Evolutionary conservation across 2,113 vertebrate species (phyloP).

Genomic region (Myanophis thanlyinensis): DNA sequence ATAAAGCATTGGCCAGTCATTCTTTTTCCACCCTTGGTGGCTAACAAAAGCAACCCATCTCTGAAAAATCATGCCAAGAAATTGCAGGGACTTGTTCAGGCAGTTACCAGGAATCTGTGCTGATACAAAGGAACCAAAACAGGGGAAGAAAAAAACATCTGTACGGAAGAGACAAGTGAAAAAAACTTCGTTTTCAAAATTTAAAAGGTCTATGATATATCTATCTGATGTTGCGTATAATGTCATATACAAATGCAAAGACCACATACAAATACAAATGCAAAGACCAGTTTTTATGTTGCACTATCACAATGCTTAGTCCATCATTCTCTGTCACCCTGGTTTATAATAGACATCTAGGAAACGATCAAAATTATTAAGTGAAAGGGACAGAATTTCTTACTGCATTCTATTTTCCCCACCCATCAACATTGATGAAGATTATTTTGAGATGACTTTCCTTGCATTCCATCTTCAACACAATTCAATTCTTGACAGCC

Average conservation of each 20-base stretch:
- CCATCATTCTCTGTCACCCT: neutral
- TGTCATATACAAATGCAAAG: neutral
- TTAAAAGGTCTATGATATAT: neutral
- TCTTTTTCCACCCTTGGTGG: neutral
- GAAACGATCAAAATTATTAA: neutral
- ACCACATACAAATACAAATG: neutral
- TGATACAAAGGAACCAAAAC: neutral
- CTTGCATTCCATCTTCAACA: neutral
- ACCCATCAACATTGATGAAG: neutral
- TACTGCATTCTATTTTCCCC: neutral
- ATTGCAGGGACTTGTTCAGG: neutral
- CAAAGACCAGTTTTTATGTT: neutral
- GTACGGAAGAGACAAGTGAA: neutral
- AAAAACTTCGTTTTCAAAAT: neutral
- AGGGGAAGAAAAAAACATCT: neutral
- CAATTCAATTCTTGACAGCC: neutral
- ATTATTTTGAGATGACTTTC: neutral
- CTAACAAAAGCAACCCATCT: neutral
- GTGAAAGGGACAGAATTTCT: neutral
- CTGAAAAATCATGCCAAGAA: neutral
- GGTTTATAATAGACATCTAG: neutral
- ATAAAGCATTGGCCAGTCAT: neutral
- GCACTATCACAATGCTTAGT: neutral
- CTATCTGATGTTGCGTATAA: neutral
- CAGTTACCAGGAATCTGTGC: neutral